A percentile compares a stretch with the other conserved stretches of the same genome.
phyloP scores from a whole-genome alignment of 2,113 vertebrate genomes.

The Barnardius zonarius region DNA sequence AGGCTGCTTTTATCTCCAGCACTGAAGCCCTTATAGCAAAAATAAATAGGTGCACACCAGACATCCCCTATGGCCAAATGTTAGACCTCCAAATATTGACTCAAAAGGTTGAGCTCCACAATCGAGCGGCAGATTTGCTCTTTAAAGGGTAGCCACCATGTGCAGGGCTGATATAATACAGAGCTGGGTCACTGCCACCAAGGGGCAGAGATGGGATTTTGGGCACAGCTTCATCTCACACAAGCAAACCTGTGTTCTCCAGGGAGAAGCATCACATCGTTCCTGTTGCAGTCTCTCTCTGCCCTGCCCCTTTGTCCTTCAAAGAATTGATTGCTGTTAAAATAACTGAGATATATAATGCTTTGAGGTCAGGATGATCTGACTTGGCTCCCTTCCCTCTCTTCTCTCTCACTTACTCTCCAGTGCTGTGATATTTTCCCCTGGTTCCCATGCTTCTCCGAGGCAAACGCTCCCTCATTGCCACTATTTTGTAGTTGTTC shows the following conservation, averaged over 20 bases:
- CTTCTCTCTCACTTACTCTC: not conserved
- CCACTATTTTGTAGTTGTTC: not conserved
- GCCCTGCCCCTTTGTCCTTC: slow-evolving; percentile 71
- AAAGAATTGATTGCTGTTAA: slow-evolving; percentile 78
- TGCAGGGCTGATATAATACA: not conserved
- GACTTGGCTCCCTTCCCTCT: slow-evolving; percentile 38
- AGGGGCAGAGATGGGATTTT: not conserved
- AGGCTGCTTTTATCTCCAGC: not conserved
- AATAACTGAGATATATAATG: slow-evolving; percentile 72
- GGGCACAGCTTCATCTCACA: not conserved
- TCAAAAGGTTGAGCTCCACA: not conserved
- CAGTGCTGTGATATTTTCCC: not conserved
- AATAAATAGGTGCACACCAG: not conserved
- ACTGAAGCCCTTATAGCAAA: not conserved
- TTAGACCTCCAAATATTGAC: not conserved
- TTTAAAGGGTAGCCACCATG: not conserved
- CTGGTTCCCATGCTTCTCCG: not conserved
- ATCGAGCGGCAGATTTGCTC: not conserved
- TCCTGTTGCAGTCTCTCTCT: not conserved
- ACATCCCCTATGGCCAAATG: not conserved
- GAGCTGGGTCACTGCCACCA: not conserved
- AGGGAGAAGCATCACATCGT: not conserved
- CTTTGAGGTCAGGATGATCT: slow-evolving; percentile 72
- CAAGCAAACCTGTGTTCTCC: not conserved
- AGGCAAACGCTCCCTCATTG: not conserved